phyloP scores from a whole-genome alignment of 2,888 invertebrate species.

The Hydrotaea diabolus region DNA sequence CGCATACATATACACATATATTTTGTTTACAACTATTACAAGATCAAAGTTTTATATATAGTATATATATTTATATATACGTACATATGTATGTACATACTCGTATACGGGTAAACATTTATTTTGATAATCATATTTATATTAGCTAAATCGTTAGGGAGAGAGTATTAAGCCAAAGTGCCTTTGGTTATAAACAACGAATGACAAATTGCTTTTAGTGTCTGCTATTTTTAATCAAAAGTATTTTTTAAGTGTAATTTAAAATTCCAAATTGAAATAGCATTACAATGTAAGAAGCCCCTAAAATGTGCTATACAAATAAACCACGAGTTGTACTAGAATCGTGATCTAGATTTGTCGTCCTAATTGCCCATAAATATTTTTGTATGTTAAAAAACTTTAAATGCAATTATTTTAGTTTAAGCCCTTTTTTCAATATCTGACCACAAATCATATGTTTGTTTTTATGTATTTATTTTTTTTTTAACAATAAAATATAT shows the following conservation, averaged over 20 bases:
- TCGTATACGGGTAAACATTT: constrained; percentile 26
- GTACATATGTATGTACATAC: constrained; percentile 17
- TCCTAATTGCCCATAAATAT: neutral
- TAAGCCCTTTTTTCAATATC: neutral
- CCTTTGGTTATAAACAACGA: constrained; percentile 62
- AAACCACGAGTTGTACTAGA: neutral
- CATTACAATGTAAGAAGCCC: too few relatives aligned
- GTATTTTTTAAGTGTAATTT: neutral
- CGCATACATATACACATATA: constrained; percentile 27
- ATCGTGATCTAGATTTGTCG: neutral
- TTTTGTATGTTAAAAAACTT: neutral
- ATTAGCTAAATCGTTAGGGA: constrained; percentile 36
- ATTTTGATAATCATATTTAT: constrained; percentile 43
- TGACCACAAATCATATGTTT: neutral
- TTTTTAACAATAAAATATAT: constrained; percentile 15
- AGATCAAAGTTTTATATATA: constrained; percentile 22
- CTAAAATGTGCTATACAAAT: neutral
- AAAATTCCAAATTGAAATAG: neutral
- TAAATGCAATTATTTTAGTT: neutral
- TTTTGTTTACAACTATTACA: constrained; percentile 15
- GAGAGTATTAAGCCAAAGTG: constrained; percentile 63
- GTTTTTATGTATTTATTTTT: neutral
- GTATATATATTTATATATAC: too few relatives aligned
- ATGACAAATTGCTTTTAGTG: constrained; percentile 53
- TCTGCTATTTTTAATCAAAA: neutral